Percentiles rank a stretch among this genome's conserved stretches.
Conservation (phyloP, 2,797 vertebrate genomes). For the Streptopelia turtur region DNA sequence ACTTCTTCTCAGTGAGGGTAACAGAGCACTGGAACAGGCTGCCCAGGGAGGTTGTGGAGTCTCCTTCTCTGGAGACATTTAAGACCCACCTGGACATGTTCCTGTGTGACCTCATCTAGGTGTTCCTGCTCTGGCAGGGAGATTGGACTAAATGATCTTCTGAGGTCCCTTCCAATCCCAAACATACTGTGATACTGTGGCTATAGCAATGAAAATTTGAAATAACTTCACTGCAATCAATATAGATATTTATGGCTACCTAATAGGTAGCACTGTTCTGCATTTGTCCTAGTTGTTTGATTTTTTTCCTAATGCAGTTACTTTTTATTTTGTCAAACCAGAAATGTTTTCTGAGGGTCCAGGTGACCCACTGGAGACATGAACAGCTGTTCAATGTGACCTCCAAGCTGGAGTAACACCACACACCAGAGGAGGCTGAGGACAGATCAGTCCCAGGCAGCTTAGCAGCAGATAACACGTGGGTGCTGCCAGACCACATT, state of each 20-base stretch:
- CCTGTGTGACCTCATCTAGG: no score
- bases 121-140: no score
- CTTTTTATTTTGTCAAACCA: background rate
- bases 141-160: no score
- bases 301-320: background rate
- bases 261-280: background rate
- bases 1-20: no score
- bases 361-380: background rate
- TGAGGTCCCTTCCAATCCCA: no score
- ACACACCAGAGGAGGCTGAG: accelerated
- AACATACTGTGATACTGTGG: no score
- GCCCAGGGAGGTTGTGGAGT: no score
- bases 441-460: background rate
- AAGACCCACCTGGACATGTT: no score
- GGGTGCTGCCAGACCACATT: background rate
- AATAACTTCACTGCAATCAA: background rate
- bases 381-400: background rate
- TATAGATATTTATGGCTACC: background rate
- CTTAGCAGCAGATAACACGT: background rate
- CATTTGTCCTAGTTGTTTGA: background rate
- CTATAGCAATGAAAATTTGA: background rate
- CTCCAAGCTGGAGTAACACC: background rate
- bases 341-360: background rate
- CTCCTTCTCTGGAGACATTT: no score
- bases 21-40: no score